Percentiles rank a stretch among this genome's conserved stretches.
Evolutionary conservation across 2,113 vertebrate species (phyloP).

Genomic region (Thamnophis sirtalis): DNA sequence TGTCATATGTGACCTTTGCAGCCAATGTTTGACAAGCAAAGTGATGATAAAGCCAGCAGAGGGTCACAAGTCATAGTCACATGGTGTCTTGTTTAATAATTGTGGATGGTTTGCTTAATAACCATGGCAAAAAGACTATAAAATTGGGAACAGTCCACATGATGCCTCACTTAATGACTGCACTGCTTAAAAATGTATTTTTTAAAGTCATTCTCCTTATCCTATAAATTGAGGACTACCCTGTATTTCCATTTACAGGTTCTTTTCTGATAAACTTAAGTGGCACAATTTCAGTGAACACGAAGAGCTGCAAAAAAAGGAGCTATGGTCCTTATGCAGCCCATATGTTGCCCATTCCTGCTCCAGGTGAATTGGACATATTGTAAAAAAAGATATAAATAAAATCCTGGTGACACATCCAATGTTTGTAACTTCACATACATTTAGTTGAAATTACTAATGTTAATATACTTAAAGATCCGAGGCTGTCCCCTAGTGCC

Average conservation of each 20-base stretch:
- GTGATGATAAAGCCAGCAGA: not conserved
- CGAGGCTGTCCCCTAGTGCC: slow-evolving; percentile 68
- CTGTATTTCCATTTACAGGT: not conserved
- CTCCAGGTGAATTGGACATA: not conserved
- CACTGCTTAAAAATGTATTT: not conserved
- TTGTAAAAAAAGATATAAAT: not conserved
- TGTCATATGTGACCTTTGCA: not conserved
- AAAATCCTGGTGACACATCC: not conserved
- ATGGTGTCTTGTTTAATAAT: not conserved
- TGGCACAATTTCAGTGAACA: not conserved
- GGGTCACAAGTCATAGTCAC: not conserved
- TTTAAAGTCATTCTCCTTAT: not conserved
- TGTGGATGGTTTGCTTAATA: not conserved
- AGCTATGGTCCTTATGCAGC: not conserved
- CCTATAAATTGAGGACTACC: not conserved
- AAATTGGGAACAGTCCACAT: not conserved
- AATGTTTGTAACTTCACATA: not conserved
- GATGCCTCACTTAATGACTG: not conserved
- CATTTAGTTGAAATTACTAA: not conserved
- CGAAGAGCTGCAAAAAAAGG: not conserved
- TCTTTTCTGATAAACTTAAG: not conserved
- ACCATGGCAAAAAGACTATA: not conserved
- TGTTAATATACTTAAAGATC: slow-evolving; percentile 21
- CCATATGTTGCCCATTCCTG: not conserved
- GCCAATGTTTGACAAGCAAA: not conserved